Conservation (phyloP, 1,140 invertebrate genomes). For the Plectrocnemia conspersa region DNA sequence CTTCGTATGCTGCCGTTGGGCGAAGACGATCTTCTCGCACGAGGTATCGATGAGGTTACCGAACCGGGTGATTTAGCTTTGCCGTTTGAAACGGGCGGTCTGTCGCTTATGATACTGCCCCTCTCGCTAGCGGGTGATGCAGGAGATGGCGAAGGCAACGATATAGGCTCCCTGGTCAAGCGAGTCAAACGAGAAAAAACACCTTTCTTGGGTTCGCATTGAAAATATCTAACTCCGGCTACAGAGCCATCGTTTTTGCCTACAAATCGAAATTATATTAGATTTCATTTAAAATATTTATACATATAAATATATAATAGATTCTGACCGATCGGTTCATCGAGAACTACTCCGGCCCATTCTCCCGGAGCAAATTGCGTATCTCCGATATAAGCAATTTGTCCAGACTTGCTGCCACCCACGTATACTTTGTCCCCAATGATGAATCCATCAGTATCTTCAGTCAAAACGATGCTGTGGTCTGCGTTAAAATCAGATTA, state of each 20-base stretch:
- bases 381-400: constrained; percentile 96
- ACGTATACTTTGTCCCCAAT: constrained; percentile 94
- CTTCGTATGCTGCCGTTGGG: constrained; percentile 50
- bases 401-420: constrained; percentile 89
- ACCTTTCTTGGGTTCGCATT: constrained; percentile 89
- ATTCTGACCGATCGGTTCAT: constrained; percentile 79
- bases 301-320: background rate
- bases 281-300: constrained; percentile 4
- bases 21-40: constrained; percentile 41
- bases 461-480: constrained; percentile 77
- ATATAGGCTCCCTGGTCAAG: constrained; percentile 68
- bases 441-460: constrained; percentile 92
- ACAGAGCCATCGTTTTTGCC: constrained; percentile 97
- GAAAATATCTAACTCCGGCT: constrained; percentile 85
- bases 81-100: constrained; percentile 10
- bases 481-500: too few species aligned
- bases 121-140: constrained; percentile 46
- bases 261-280: constrained; percentile 42
- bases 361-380: constrained; percentile 93
- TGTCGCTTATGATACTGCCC: constrained; percentile 40
- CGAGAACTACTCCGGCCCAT: constrained; percentile 95
- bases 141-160: constrained; percentile 44
- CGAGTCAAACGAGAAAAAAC: constrained; percentile 89
- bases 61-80: constrained; percentile 26
- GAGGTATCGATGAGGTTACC: constrained; percentile 42